Evolutionary conservation across 2,113 vertebrate genomes (phyloP).

Genomic region (Lota lota): DNA sequence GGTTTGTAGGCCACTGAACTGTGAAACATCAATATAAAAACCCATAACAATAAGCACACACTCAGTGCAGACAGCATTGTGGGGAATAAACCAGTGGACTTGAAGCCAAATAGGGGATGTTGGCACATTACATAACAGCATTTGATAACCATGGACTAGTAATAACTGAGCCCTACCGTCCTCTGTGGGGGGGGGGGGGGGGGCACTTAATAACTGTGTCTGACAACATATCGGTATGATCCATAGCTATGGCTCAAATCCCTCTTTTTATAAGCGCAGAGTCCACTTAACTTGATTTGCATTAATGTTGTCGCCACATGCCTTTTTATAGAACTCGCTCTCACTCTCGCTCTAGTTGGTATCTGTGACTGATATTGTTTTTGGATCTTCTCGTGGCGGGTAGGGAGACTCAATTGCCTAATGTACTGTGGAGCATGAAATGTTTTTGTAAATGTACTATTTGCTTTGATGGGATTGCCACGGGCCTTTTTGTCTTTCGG

Average conservation of each 20-base stretch:
- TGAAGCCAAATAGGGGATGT: no score
- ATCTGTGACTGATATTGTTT: slow-evolving; percentile 53
- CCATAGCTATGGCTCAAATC: slow-evolving; percentile 16
- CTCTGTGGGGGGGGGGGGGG: neutral
- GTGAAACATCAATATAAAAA: no score
- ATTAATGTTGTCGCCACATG: slow-evolving; percentile 49
- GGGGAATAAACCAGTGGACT: no score
- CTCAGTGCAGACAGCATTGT: no score
- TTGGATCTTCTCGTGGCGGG: slow-evolving; percentile 42
- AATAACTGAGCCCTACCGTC: no score
- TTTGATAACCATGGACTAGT: no score
- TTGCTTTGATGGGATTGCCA: slow-evolving; percentile 54
- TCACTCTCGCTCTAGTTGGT: slow-evolving; percentile 45
- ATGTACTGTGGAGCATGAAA: slow-evolving; percentile 63
- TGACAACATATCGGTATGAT: slow-evolving; percentile 8
- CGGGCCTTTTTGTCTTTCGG: slow-evolving; percentile 28
- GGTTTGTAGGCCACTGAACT: no score
- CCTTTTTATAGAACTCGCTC: slow-evolving; percentile 24
- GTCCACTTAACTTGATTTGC: slow-evolving; percentile 57
- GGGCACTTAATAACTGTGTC: neutral
- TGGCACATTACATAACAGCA: no score
- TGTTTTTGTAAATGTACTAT: slow-evolving; percentile 60
- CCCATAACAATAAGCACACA: no score
- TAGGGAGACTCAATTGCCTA: slow-evolving; percentile 53
- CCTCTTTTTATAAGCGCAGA: slow-evolving; percentile 21